Conservation (phyloP, 2,888 invertebrate genomes). For the Scaptomyza caliginosa region DNA sequence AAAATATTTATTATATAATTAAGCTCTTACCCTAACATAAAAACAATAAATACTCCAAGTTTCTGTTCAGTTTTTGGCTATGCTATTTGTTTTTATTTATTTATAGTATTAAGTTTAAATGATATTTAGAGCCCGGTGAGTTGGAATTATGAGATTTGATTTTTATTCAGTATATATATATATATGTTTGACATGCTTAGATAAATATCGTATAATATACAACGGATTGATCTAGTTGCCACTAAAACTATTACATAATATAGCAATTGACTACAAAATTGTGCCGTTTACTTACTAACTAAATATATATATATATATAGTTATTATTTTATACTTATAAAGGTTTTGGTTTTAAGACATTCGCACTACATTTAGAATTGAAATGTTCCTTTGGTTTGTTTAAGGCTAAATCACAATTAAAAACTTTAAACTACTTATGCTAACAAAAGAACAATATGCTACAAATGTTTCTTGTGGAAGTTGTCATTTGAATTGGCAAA, state of each 20-base stretch:
- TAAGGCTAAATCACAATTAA: constrained; percentile 53
- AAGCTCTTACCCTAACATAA: too few species aligned
- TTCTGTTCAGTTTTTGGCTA: neutral
- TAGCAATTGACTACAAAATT: constrained; percentile 17
- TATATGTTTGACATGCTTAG: constrained; percentile 9
- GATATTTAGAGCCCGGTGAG: constrained; percentile 14
- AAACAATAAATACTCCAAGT: neutral
- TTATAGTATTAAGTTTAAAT: neutral
- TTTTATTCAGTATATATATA: constrained; percentile 10
- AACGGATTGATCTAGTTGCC: constrained; percentile 9
- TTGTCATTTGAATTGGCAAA: constrained; percentile 7
- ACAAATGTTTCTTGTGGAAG: constrained; percentile 35
- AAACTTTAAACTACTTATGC: constrained; percentile 11
- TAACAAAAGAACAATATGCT: constrained; percentile 33
- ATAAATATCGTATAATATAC: constrained; percentile 2
- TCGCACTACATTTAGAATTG: neutral
- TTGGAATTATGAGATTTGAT: constrained; percentile 16
- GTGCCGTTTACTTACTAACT: neutral
- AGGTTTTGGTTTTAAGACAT: constrained; percentile 1
- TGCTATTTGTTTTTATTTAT: neutral
- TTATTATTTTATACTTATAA: neutral
- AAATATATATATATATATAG: neutral
- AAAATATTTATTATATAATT: too few species aligned
- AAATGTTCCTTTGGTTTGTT: constrained; percentile 24
- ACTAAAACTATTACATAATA: constrained; percentile 24